Evolutionary conservation across 92 coral and sea anemone species (phyloP).

Genomic region (Zoanthus sansibaricus): DNA sequence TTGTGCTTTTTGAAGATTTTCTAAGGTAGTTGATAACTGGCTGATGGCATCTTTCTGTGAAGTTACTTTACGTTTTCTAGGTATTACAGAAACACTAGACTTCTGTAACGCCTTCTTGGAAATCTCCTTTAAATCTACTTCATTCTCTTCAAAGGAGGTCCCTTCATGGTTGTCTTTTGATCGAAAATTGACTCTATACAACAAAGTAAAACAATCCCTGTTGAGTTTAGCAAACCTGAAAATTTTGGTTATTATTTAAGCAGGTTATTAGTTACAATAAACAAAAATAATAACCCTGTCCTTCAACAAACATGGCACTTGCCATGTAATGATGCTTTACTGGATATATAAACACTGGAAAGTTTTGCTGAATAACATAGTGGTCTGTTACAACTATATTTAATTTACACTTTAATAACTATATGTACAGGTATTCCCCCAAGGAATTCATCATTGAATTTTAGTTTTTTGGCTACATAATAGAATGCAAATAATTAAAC

Average conservation of each 20-base stretch:
- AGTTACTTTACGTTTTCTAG: constrained; percentile 57
- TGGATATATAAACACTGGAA: no score
- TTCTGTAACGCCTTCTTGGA: constrained; percentile 13
- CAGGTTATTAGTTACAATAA: no score
- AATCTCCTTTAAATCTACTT: constrained; percentile 29
- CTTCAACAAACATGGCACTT: no score
- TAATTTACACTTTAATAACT: not conserved
- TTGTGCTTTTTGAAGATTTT: constrained; percentile 62
- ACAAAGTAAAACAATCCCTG: not conserved
- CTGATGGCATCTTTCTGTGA: constrained; percentile 63
- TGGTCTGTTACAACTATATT: no score
- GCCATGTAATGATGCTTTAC: no score
- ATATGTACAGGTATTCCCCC: not conserved
- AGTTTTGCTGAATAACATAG: no score
- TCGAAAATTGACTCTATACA: constrained; percentile 12
- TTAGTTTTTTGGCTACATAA: no score
- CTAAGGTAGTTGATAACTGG: constrained; percentile 59
- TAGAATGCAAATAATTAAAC: no score
- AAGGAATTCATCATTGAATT: no score
- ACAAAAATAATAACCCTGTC: no score
- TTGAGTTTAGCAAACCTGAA: constrained; percentile 6
- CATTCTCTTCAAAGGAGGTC: constrained; percentile 38
- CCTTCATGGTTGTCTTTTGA: constrained; percentile 1
- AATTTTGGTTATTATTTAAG: not conserved
- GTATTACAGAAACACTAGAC: constrained; percentile 54